Base-by-base conservation (phyloP, 2,113 vertebrate genomes). In the Benitochromis conjunctus region DNA sequence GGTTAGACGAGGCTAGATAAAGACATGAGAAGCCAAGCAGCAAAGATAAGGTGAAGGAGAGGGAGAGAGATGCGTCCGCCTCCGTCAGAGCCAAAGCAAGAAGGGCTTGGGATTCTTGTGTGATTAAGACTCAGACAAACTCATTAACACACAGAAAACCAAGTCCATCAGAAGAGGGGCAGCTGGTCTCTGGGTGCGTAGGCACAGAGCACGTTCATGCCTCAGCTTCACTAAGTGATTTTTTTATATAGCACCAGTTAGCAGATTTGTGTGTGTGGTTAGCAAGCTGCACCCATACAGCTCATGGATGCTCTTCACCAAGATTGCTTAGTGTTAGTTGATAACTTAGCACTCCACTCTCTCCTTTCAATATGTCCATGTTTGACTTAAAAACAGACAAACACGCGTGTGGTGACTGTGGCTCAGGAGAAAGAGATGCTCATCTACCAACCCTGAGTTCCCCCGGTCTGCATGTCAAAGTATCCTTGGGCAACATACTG, bases 291-390 rank as follows among this genome's bases (percentile, higher is more conserved):
- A 24, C 38, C 0, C 66, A 2, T 18, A 24, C 60, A 38, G 34
- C 34, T 38, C 5, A 8, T 1, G 38, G 41, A 26, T 48, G 41
- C 41, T 46, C 1, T 46, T 71, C 24, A n/a, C 12, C 0, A 13
- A 69, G 12, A 24, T 26, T 26, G 24, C 7, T 6, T 24, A 0
- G 38, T 24, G 64, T 24, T 69, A 43, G 7, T 7, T 69, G 14
- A 43, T 69, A 24, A 43, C 38, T 69, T 14, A 24, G 3, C 36
- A 41, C 34, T 41, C 4, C 4, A 26, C 64, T 16, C n/a, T 26
- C 5, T 29, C 14, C 1, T 5, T 48, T 16, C 43, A 43, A 9
- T 69, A 0, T 13, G n/a, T 4, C 9, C 29, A 4, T 36, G 58
- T 36, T 62, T n/a, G 58, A 34, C 2, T 31, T 10, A 31, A 18